A percentile compares a stretch with the other conserved stretches of the same genome.
Conservation (phyloP, 1,140 invertebrate genomes). For the Antheraea pernyi region DNA sequence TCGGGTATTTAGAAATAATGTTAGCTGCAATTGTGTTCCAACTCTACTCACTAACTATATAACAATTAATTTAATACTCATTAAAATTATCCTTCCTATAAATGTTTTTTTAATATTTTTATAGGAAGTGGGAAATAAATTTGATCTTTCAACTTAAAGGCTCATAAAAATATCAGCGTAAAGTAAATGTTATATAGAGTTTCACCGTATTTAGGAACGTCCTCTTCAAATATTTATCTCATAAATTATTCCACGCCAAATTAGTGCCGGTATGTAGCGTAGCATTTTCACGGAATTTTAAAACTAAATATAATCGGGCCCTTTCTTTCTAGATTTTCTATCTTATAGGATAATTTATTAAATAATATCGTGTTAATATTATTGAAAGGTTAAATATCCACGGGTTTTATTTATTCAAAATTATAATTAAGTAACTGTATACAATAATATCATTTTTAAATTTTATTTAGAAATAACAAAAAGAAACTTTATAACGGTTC, state of each 20-base stretch:
- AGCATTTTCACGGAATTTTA: not conserved
- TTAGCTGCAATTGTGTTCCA: no score
- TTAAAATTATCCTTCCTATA: no score
- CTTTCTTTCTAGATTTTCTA: no score
- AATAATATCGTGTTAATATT: not conserved
- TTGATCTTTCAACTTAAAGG: not conserved
- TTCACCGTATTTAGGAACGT: not conserved
- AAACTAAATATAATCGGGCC: not conserved
- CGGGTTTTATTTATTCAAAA: not conserved
- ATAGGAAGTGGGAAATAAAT: not conserved
- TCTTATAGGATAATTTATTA: not conserved
- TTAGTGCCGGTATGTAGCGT: not conserved
- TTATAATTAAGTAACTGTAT: no score
- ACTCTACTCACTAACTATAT: no score
- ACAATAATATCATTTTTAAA: no score
- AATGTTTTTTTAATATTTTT: not conserved
- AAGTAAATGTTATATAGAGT: not conserved
- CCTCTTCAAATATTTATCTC: slow-evolving; percentile 1
- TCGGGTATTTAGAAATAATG: no score
- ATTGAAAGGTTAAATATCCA: not conserved
- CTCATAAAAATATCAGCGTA: not conserved
- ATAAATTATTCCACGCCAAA: slow-evolving; percentile 3
- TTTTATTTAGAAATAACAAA: no score
- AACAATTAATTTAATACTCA: no score
- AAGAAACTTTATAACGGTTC: no score